Conservation (phyloP, 1,140 invertebrate genomes). For the Scaptomyza montana region DNA sequence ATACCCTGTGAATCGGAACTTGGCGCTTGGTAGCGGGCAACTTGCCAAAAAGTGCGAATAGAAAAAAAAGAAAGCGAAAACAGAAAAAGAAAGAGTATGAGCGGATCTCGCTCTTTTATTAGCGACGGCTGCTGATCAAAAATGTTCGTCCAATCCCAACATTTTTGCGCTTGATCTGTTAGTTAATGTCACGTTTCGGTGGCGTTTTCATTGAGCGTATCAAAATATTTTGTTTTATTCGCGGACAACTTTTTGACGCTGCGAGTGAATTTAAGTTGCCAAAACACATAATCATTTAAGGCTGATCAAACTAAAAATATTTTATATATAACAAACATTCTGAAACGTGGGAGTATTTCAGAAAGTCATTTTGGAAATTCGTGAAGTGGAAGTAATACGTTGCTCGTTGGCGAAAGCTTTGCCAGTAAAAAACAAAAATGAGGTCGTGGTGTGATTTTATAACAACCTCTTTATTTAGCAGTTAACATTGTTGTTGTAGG, state of each 20-base stretch:
- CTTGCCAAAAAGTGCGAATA: conserved; percentile 44
- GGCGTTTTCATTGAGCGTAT: conserved; percentile 54
- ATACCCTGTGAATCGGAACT: conserved; percentile 67
- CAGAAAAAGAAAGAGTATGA: conserved; percentile 7
- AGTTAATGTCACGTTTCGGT: conserved; percentile 68
- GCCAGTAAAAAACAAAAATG: conserved; percentile 3
- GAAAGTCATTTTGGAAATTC: neutral
- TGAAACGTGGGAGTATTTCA: conserved; percentile 1
- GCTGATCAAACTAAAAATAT: conserved; percentile 10
- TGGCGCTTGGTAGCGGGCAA: conserved; percentile 47
- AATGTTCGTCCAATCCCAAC: conserved; percentile 39
- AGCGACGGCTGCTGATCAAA: conserved; percentile 40
- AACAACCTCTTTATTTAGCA: neutral
- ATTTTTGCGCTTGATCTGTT: conserved; percentile 52
- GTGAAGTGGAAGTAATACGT: conserved; percentile 1
- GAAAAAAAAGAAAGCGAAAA: conserved; percentile 9
- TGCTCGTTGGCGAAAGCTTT: neutral
- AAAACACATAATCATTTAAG: conserved; percentile 17
- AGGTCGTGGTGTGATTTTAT: conserved; percentile 21
- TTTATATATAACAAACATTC: conserved; percentile 1
- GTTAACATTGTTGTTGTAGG: neutral
- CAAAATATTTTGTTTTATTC: conserved; percentile 21
- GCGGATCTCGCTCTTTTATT: conserved; percentile 17
- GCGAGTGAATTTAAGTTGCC: conserved; percentile 13
- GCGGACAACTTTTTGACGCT: neutral